Percentiles rank a stretch among this genome's conserved stretches.
Conservation (phyloP, 1,140 invertebrate species). For the Brachionus calyciflorus region DNA sequence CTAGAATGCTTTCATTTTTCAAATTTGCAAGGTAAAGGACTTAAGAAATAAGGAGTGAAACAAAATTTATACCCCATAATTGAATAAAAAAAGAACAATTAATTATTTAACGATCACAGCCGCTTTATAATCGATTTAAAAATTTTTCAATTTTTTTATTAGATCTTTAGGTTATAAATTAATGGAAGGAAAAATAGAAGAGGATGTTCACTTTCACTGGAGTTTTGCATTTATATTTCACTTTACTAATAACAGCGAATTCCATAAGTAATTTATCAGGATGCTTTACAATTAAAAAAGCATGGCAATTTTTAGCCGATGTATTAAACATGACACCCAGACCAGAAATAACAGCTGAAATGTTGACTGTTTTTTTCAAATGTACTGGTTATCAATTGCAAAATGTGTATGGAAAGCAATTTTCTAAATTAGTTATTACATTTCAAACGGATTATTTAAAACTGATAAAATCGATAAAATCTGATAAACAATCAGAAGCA, state of each 20-base stretch:
- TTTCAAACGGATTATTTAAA: constrained; percentile 31
- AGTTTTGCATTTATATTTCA: constrained; percentile 73
- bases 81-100: too few relatives aligned
- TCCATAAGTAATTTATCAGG: constrained; percentile 58
- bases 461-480: constrained; percentile 11
- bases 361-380: constrained; percentile 75
- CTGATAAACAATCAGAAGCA: constrained; percentile 11
- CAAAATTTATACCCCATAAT: too few relatives aligned
- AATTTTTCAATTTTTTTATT: not conserved
- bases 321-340: constrained; percentile 72
- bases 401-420: constrained; percentile 38
- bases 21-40: too few relatives aligned
- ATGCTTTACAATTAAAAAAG: constrained; percentile 61
- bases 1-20: too few relatives aligned
- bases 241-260: constrained; percentile 70
- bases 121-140: too few relatives aligned
- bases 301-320: constrained; percentile 77
- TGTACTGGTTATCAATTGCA: constrained; percentile 59
- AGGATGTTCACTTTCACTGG: constrained; percentile 78
- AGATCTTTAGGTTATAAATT: constrained; percentile 63
- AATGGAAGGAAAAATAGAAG: constrained; percentile 69
- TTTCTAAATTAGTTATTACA: not conserved
- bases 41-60: too few relatives aligned
- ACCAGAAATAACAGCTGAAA: constrained; percentile 69
- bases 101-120: too few relatives aligned